These are phyloP conservation scores for Hypselothyrea guttata DNA, from an alignment of 2,888 invertebrate species.

Conservation along the genomic window DNA sequence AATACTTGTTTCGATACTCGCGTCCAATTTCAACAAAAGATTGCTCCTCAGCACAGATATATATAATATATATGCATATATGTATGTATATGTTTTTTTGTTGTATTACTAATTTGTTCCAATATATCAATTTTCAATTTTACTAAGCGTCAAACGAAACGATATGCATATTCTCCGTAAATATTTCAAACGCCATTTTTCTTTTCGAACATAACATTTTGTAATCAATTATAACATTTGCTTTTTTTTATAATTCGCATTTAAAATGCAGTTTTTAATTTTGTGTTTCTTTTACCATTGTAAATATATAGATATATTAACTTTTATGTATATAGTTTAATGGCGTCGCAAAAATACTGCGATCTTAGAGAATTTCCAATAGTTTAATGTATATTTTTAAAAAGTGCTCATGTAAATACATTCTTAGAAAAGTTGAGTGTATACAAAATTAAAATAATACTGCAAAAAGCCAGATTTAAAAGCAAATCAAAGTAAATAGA, in stretches of 20 bases:
- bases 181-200: constrained; percentile 16
- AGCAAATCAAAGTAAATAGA: not conserved
- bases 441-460: constrained; percentile 2
- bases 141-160: constrained; percentile 65
- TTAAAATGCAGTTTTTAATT: constrained; percentile 17
- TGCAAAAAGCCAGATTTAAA: not conserved
- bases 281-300: constrained; percentile 9
- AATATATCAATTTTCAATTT: constrained; percentile 56
- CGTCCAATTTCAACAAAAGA: not conserved
- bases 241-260: constrained; percentile 13
- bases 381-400: constrained; percentile 18
- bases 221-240: constrained; percentile 7
- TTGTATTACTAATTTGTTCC: constrained; percentile 25
- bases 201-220: constrained; percentile 12
- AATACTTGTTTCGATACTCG: constrained; percentile 19
- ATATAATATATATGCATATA: constrained; percentile 27
- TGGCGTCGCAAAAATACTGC: constrained; percentile 26
- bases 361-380: constrained; percentile 10
- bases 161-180: constrained; percentile 53
- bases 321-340: constrained; percentile 17
- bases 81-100: constrained; percentile 21
- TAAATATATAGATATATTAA: constrained; percentile 28
- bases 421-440: constrained; percentile 27
- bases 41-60: constrained; percentile 16
- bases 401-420: constrained; percentile 36